Evolutionary conservation across 2,888 invertebrate genomes (phyloP), one percentile per base, ranked within the genome.

Genomic region (Emmelina monodactyla): DNA sequence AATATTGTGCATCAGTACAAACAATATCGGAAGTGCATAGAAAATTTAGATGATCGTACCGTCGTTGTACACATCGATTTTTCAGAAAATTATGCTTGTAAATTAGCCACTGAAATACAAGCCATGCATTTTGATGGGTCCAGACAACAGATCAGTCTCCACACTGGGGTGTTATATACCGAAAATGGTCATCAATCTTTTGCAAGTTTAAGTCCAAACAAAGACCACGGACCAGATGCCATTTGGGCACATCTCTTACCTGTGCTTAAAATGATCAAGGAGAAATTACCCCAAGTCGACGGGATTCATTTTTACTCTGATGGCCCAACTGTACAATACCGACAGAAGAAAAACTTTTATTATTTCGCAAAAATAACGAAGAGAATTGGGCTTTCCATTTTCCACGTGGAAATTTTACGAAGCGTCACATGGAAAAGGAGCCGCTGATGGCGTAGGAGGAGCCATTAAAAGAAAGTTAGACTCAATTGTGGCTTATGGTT

Each of bases 161-260:
- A 41, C 15, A 41, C 41, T 30, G 38, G 34, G 13, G 22, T 35
- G 9, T 9, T 35, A 13, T 40, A 36, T 29, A 14, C 2, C n/a
- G 28, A 28, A 14, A 13, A 14, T 6, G 11, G 16, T n/a, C 15
- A 15, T 16, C 31, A 16, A n/a, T 16, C 31, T 10, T 31, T 31
- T 31, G 16, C 31, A 15, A 9, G 7, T 16, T 9, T 31, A n/a
- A 9, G 7, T 16, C 31, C 31, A 16, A 32, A 22, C n/a, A 16
- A 31, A 2, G 9, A 31, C 13, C 42, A 42, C 28, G 28, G 30
- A 11, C 44, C 40, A 22, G 31, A 22, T 10, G 36, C 40, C 12
- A 42, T 44, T 14, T 42, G 44, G 42, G 44, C 39, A 7, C 44
- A 44, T 37, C 30, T 39, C 7, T 15, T 15, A n/a, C 41, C 39